These are phyloP conservation scores for Theristicus caerulescens DNA, from an alignment of 2,113 vertebrate genomes.

Conservation along the genomic window DNA sequence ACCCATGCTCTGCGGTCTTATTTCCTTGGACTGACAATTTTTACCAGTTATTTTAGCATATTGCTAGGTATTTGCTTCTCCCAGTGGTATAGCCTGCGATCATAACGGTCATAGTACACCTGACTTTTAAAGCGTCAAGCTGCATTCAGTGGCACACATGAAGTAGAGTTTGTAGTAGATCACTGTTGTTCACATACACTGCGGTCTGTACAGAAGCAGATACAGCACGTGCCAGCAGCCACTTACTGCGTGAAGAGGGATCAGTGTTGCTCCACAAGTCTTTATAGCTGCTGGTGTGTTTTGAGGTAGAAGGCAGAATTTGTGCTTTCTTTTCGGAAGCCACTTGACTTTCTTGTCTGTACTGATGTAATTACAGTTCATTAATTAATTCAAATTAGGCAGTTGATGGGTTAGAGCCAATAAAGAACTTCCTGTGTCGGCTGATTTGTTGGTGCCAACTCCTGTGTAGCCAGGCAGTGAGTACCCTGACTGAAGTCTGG, in stretches of 20 bases:
- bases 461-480: background rate
- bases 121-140: background rate
- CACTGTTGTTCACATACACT: background rate
- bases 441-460: background rate
- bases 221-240: background rate
- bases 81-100: background rate
- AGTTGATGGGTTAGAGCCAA: background rate
- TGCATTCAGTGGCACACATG: background rate
- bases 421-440: background rate
- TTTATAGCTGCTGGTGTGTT: background rate
- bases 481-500: background rate
- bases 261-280: background rate
- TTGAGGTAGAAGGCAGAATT: background rate
- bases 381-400: background rate
- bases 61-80: background rate
- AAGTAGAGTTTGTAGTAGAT: background rate
- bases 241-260: background rate
- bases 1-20: background rate
- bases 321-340: background rate
- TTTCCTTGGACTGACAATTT: background rate
- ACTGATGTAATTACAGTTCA: background rate
- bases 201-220: background rate
- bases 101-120: fast-evolving
- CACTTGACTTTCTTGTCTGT: background rate
- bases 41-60: background rate